Evolutionary conservation across 2,888 invertebrate genomes (phyloP), one percentile per base, ranked within the genome.

Genomic region (Allophyes oxyacanthae): DNA sequence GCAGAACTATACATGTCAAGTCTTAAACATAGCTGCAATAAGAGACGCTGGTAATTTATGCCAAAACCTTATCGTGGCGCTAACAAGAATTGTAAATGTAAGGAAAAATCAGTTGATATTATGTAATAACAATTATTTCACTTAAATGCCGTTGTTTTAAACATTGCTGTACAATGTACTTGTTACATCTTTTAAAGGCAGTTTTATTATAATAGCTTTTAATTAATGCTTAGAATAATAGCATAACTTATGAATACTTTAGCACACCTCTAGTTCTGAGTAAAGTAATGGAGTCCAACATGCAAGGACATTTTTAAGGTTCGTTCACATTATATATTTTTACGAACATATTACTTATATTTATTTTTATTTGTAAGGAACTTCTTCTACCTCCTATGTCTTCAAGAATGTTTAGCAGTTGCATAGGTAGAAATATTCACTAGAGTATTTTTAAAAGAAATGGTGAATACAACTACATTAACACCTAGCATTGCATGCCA

Each of bases 141-240:
- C 15, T 52, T n/a, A 14, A 30, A 14, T 32, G 11, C 26, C 10
- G 8, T 38, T 50, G 54, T 11, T 33, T 7, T 36, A 13, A 43
- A 10, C 11, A 50, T 30, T 41, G 10, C 15, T 15, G 34, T 44
- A 45, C 49, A 38, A 49, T 64, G 37, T 34, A 38, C 46, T 38
- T 33, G 38, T 60, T 49, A 34, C 11, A 32, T 51, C 6, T 42
- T 42, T 41, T 30, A 25, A 38, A 48, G 33, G 40, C 7, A 34
- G 56, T 56, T 68, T 49, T 30, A 43, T 33, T 30, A 58, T 64
- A 68, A 67, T 55, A 0, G 26, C 38, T 41, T 33, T 53, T 69
- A 59, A 66, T 72, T 55, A 56, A 44, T 43, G 34, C 50, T 65
- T 62, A 53, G 25, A 49, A 43, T 46, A 41, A 49, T 44, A 20